Evolutionary conservation across 2,113 vertebrate genomes (phyloP).

Genomic region (Axis porcinus): DNA sequence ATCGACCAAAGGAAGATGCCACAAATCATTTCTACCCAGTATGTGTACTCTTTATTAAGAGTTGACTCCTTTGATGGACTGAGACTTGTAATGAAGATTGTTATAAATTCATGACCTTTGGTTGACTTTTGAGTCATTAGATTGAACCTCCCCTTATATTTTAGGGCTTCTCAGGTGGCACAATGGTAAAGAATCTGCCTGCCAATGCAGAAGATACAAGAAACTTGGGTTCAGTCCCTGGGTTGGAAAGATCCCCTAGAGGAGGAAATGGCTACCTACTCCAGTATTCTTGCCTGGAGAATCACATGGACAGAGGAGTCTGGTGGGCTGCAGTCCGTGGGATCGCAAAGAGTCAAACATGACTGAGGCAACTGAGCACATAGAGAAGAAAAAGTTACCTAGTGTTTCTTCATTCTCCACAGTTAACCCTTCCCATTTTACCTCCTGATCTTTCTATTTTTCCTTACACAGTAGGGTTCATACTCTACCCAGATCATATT

Average conservation of each 20-base stretch:
- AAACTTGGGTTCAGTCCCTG: neutral
- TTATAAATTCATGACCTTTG: neutral
- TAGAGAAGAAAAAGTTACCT: neutral
- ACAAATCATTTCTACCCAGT: neutral
- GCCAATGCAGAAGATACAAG: neutral
- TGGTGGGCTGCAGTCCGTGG: neutral
- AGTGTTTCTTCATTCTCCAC: neutral
- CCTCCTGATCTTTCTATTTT: neutral
- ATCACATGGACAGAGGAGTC: neutral
- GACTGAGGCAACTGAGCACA: neutral
- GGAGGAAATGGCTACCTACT: neutral
- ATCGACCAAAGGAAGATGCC: neutral
- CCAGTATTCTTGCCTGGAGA: neutral
- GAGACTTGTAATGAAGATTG: neutral
- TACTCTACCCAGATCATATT: neutral
- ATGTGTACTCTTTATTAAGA: neutral
- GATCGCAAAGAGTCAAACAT: neutral
- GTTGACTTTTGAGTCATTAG: neutral
- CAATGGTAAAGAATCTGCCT: neutral
- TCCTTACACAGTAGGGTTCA: neutral
- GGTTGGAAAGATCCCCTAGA: neutral
- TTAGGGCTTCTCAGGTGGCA: neutral
- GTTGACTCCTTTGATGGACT: neutral
- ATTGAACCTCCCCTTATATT: neutral
- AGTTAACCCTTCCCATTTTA: neutral